phyloP scores from a whole-genome alignment of 1,140 invertebrate genomes.

The Trachymyrmex cornetzi region DNA sequence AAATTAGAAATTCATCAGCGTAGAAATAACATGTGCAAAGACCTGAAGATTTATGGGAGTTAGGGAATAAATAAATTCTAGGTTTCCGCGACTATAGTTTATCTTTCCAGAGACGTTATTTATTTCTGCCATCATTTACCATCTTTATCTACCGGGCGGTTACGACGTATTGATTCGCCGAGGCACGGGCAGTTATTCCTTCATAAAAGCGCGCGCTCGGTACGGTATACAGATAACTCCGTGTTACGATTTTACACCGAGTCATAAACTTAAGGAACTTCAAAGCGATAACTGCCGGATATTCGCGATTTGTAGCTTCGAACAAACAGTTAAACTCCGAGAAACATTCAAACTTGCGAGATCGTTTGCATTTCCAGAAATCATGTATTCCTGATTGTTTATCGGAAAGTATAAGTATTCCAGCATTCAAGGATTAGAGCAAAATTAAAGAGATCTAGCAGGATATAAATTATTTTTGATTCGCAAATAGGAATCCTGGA shows the following conservation, averaged over 20 bases:
- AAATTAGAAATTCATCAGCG: constrained; percentile 38
- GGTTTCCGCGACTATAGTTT: constrained; percentile 20
- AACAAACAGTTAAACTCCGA: constrained; percentile 24
- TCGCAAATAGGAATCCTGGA: background rate
- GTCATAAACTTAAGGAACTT: constrained; percentile 54
- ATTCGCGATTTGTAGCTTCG: constrained; percentile 30
- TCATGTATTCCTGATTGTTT: background rate
- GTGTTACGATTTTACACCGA: constrained; percentile 40
- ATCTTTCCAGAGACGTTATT: constrained; percentile 44
- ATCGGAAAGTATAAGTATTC: background rate
- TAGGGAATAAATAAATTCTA: constrained; percentile 15
- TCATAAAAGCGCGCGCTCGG: constrained; percentile 36
- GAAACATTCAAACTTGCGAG: constrained; percentile 10
- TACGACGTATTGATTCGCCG: constrained; percentile 56
- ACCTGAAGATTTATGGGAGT: constrained; percentile 22
- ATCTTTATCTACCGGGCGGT: constrained; percentile 51
- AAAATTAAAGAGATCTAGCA: background rate
- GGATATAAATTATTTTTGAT: background rate
- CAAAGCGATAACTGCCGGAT: constrained; percentile 49
- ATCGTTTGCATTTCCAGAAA: constrained; percentile 8
- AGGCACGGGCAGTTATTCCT: constrained; percentile 35
- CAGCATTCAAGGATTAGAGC: background rate
- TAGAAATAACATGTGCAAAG: background rate
- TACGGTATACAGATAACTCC: constrained; percentile 2
- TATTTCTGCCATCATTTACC: constrained; percentile 53